Base-by-base conservation (phyloP, 2,888 invertebrate genomes). In the Yponomeuta evonymella region DNA sequence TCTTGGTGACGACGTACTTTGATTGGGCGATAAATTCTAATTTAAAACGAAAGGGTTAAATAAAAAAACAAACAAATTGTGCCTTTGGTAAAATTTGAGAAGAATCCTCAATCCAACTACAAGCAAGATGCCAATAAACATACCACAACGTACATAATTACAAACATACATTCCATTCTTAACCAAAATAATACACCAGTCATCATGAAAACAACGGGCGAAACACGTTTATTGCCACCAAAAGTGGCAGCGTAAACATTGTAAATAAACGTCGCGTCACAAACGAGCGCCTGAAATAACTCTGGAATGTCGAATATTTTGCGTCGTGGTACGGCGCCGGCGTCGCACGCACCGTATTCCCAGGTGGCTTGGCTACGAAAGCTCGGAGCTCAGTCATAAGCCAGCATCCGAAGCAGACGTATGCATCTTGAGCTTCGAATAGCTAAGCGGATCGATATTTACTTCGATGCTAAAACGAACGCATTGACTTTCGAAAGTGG, bases 231-330 rank as follows among this genome's bases (percentile, higher is more conserved):
- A 76, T 75, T 78, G 78, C 74, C 72, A 77, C 83, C 81, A 79
- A 82, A 86, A 79, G 77, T 78, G 84, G 81, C 75, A 79, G 29
- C 68, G 66, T 12, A 70, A 51, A 70, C 70, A 71, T 71, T 82
- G 88, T 90, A 89, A 90, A 89, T 88, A 90, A 90, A 88, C 82
- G 83, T 82, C 82, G 83, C 84, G 86, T 88, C 88, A 83, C 72
- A 69, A 67, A 70, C 83, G 76, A 76, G 79, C 72, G 76, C 77
- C 81, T 75, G 84, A 86, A 90, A 91, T 90, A 90, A 83, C 84
- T 75, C 68, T 8, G 91, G 91, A 90, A 91, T 91, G 91, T 88
- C 87, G 64, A 30, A 23, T 64, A 30, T 64, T 58, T 58, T 58
- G 51, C 51, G 51, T 64, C 29, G 36, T 30, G 15, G 66, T 36